phyloP scores from a whole-genome alignment of 2,113 vertebrate genomes.

The Canis aureus region DNA sequence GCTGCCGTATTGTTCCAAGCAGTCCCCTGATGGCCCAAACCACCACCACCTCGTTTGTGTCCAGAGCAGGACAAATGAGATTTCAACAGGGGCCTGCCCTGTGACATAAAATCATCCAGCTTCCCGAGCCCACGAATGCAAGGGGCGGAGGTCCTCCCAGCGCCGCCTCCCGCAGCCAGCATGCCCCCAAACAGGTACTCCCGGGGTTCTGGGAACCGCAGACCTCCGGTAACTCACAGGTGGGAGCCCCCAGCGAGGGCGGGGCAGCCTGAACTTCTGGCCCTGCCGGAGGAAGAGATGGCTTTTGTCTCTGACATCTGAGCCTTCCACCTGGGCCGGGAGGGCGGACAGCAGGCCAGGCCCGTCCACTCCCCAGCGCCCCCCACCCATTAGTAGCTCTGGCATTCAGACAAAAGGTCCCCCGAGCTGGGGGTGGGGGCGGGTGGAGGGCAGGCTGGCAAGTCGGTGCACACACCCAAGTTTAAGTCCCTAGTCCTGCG shows the following conservation, averaged over 20 bases:
- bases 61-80: conserved; percentile 67
- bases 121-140: not conserved
- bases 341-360: not conserved
- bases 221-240: conserved; percentile 64
- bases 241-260: conserved; percentile 64
- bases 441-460: not conserved
- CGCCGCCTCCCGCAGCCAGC: conserved; percentile 24
- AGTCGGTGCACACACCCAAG: not conserved
- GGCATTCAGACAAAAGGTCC: conserved; percentile 79
- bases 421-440: conserved; percentile 51
- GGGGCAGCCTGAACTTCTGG: conserved; percentile 69
- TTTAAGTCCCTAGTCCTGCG: conserved; percentile 14
- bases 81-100: conserved; percentile 88
- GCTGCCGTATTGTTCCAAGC: not conserved
- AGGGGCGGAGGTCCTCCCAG: not conserved
- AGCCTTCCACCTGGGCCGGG: conserved; percentile 40
- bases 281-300: conserved; percentile 44
- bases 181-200: not conserved
- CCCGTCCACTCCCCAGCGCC: not conserved
- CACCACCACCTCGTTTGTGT: not conserved
- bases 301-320: conserved; percentile 68
- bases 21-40: conserved; percentile 1
- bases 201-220: conserved; percentile 41
- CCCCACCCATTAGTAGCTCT: conserved; percentile 34
- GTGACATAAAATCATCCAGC: conserved; percentile 63